Evolutionary conservation across 2,888 invertebrate species (phyloP), one percentile per base, ranked within the genome.

Genomic region (Eumacrocentrus americanus): DNA sequence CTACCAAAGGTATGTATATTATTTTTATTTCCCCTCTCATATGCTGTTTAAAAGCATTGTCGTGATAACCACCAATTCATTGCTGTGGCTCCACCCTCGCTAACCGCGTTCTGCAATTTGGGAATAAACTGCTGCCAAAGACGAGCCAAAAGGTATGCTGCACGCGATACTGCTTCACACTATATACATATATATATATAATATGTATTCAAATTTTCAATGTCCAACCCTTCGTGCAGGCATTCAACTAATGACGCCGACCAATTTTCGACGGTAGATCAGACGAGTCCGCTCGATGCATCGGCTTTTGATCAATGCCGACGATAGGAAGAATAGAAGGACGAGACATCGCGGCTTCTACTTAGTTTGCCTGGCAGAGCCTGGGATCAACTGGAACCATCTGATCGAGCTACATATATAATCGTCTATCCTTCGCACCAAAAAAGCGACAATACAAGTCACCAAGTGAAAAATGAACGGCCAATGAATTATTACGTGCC

Each of bases 191-290:
- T 12, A 9, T 5, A 35, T 65, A 63, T 58, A 58, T 29, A n/a
- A 50, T 58, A 50, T 48, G 42, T 42, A 51, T 67, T 67, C 62
- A 67, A 67, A 67, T 67, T 67, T 67, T 67, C 67, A 67, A 67
- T 67, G 63, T 65, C 58, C 29, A 29, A 65, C 61, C 64, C 65
- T 52, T 62, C 67, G 67, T 67, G 67, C 63, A 65, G 64, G 61
- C 58, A 67, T 65, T 63, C 64, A 61, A 60, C 55, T 60, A 65
- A 67, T 63, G 65, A 63, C 61, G 53, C 16, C 47, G 62, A 47
- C 63, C 67, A 67, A 67, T 67, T 67, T 67, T 67, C 65, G 63
- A 59, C 55, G 60, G 61, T 60, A 55, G 63, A 51, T 50, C 25
- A 50, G 50, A 34, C 50, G 34, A 50, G 14, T 29, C 25, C 35